A percentile compares a stretch with the other conserved stretches of the same genome.
Conservation (phyloP, 2,113 vertebrate genomes). For the Lophura nycthemera region DNA sequence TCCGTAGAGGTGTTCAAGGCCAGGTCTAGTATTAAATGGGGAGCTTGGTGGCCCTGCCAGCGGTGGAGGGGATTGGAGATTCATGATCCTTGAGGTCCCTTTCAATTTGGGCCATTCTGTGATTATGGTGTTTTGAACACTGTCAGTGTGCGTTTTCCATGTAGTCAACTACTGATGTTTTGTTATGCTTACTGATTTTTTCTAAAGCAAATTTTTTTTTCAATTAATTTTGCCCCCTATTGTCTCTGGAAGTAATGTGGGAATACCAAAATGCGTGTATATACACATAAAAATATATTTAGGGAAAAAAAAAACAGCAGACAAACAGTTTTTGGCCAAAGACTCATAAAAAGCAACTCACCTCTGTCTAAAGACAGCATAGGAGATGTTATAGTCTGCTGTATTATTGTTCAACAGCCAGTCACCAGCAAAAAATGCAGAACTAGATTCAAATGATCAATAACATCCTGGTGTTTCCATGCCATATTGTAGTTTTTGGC, state of each 20-base stretch:
- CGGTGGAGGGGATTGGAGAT: too few relatives aligned
- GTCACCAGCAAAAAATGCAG: neutral
- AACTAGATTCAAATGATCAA: neutral
- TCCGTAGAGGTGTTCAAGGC: too few relatives aligned
- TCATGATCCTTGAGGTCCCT: too few relatives aligned
- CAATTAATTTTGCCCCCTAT: rapidly evolving
- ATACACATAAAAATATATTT: neutral
- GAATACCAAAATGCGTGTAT: neutral
- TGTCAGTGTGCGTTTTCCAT: neutral
- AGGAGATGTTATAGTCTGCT: neutral
- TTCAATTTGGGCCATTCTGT: too few relatives aligned
- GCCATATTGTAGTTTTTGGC: neutral
- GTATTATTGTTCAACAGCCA: neutral
- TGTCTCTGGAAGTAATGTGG: neutral
- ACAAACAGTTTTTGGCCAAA: neutral
- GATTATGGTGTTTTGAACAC: neutral
- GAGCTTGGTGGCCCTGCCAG: too few relatives aligned
- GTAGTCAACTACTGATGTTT: neutral
- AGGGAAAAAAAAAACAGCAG: neutral
- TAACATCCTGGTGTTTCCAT: neutral
- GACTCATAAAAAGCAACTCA: neutral
- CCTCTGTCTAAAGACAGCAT: neutral
- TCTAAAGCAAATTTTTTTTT: neutral
- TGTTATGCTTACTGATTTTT: neutral
- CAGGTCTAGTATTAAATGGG: too few relatives aligned